phyloP scores from a whole-genome alignment of 2,888 invertebrate species.

The Cephus rjabovi region DNA sequence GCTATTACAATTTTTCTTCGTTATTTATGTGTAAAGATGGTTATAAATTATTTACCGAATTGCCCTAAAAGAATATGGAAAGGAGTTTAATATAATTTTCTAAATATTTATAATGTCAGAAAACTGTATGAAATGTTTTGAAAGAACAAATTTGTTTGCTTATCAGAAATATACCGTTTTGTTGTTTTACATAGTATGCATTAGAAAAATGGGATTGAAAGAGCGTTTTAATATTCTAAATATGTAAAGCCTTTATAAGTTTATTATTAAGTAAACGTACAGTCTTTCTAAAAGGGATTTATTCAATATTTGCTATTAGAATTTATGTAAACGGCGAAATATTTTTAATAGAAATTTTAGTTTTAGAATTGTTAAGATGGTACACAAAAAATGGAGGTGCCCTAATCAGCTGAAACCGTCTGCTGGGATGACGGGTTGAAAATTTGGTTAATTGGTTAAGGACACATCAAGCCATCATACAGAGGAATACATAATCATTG shows the following conservation, averaged over 20 bases:
- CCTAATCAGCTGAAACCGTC: slow-evolving; percentile 52
- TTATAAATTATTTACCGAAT: background rate
- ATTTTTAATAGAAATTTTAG: background rate
- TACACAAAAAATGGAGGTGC: slow-evolving; percentile 12
- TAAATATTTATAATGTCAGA: background rate
- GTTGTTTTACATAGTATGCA: background rate
- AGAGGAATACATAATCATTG: background rate
- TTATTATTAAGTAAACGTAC: background rate
- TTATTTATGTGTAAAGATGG: background rate
- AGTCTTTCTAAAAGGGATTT: background rate
- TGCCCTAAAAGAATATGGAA: background rate
- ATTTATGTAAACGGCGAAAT: background rate
- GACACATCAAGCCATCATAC: background rate
- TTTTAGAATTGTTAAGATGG: background rate
- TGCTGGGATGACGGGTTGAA: slow-evolving; percentile 49
- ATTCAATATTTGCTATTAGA: background rate
- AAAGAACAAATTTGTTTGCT: background rate
- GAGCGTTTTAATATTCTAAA: background rate
- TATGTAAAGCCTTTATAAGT: background rate
- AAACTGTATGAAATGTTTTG: background rate
- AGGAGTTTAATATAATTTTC: background rate
- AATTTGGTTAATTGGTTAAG: slow-evolving; percentile 43
- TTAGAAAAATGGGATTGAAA: background rate
- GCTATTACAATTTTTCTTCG: background rate
- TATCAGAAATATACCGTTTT: background rate